Evolutionary conservation across 1,140 invertebrate genomes (phyloP).

Genomic region (Aricia agestis): DNA sequence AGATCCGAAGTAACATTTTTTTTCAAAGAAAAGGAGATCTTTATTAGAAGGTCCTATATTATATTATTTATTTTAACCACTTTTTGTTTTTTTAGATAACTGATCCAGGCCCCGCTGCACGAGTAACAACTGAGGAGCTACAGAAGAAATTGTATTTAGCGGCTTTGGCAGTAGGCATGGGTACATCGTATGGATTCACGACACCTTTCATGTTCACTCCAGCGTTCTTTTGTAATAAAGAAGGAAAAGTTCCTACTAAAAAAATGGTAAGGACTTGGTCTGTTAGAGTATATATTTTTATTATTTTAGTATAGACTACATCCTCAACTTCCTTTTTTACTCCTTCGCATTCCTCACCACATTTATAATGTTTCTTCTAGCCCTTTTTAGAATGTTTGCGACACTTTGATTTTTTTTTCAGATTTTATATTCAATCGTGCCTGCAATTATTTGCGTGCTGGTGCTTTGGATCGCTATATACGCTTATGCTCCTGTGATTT

Average conservation of each 20-base stretch:
- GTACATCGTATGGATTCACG: slow-evolving; percentile 44
- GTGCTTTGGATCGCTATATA: slow-evolving; percentile 39
- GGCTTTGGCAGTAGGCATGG: slow-evolving; percentile 45
- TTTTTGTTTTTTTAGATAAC: not conserved
- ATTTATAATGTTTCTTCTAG: no score
- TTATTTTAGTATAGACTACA: no score
- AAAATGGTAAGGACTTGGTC: slow-evolving; percentile 40
- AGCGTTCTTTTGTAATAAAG: slow-evolving; percentile 47
- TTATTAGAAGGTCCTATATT: no score
- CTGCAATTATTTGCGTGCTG: slow-evolving; percentile 37
- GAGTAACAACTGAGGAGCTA: slow-evolving; percentile 32
- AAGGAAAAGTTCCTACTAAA: slow-evolving; percentile 47
- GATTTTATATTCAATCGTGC: slow-evolving; percentile 38
- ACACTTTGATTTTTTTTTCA: slow-evolving; percentile 27
- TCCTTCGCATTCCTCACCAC: no score
- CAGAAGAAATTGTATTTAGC: slow-evolving; percentile 35
- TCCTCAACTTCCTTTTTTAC: no score
- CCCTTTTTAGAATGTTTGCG: no score
- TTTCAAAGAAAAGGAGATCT: no score
- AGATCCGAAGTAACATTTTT: no score
- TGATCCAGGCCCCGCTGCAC: not conserved
- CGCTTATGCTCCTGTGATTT: slow-evolving; percentile 40
- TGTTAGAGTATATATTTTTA: not conserved
- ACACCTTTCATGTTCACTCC: slow-evolving; percentile 50
- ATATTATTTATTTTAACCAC: no score